Evolutionary conservation across 2,797 vertebrate genomes (phyloP), one percentile per base, ranked within the genome.

Genomic region (Poliocrania exsul): DNA sequence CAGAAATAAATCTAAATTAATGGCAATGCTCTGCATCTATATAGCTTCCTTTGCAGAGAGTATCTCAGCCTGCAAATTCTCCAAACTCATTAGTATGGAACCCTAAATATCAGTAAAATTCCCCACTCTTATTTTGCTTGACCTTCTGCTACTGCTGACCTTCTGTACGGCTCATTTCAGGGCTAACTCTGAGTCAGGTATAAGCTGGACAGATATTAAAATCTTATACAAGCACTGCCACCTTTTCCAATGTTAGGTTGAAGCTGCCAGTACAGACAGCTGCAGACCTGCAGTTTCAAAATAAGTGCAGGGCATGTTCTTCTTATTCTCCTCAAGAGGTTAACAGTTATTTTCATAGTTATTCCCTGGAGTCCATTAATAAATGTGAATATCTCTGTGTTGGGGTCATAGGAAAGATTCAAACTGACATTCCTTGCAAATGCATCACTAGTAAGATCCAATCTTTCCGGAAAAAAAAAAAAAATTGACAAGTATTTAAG

Each of bases 361-460:
- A 20, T 72, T 97, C 94, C 94, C 94, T 85, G 54, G 77, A 90
- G 93, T 91, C 82, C 33, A n/a, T 91, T 70, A 95, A 89, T 94
- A 69, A 91, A 54, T 89, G 67, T 83, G 46, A 83, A 40, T 93
- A 90, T 90, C 61, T 91, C 42, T 83, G 44, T 54, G 57, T 93
- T 85, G 44, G 93, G 91, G 92, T 96, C 91, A 93, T 74, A 96
- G 90, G 91, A 95, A 96, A 95, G 79, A 95, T 88, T 79, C 78
- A 94, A 73, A 75, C 85, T 93, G 47, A 79, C 92, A 94, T 98
- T 97, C 95, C 91, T 89, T 62, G 58, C 33, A 92, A 79, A 82
- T 93, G 86, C 0, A 24, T 94, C 73, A 93, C 42, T 50, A 53
- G 37, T 49, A 35, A 72, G 44, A 54, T 79, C 73, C 77, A 71